Base-by-base conservation (phyloP, 2,888 invertebrate species). In the Formica aserva region DNA sequence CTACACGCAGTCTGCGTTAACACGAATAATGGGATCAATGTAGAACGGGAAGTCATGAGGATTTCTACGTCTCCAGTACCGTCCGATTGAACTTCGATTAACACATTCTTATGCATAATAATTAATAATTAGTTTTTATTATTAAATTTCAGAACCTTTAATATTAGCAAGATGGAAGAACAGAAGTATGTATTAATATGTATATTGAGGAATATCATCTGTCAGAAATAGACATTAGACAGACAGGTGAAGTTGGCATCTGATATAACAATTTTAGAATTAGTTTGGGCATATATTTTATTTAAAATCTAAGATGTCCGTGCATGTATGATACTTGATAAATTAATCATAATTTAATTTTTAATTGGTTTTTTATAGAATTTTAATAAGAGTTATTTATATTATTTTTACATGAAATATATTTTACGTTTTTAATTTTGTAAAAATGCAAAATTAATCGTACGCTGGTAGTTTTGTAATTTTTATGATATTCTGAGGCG, bases 1-100 rank as follows among this genome's bases (percentile, higher is more conserved):
- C 87, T 88, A 74, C 77, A 35, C 76, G 75, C 60, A 75, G 83
- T 80, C 78, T 80, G 60, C 45, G 82, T 82, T 72, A 78, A 82
- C 67, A 77, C 72, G 83, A 84, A 66, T 74, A 82, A 86, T 35
- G 78, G 71, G 60, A 80, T 80, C 78, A 35, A 80, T 71, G 45
- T 26, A 11, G 32, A 69, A 57, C 22, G 18, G 55, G 67, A 71
- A 62, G 71, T 60, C 35, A 32, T n/a, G 77, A 1, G 78, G 15
- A 78, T 71, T 69, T 80, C 57, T 71, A 60, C 6, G 41, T 60
- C 78, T 78, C 60, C 18, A 18, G 38, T 41, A 60, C 67, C 60
- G 52, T 32, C 26, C 32, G 60, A 45, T 32, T n/a, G 38, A 41
- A 48, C 35, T 48, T 9, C 4, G 62, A 13, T 52, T 26, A 22